Conservation (phyloP, 1,140 invertebrate genomes). For the Bombus impatiens region DNA sequence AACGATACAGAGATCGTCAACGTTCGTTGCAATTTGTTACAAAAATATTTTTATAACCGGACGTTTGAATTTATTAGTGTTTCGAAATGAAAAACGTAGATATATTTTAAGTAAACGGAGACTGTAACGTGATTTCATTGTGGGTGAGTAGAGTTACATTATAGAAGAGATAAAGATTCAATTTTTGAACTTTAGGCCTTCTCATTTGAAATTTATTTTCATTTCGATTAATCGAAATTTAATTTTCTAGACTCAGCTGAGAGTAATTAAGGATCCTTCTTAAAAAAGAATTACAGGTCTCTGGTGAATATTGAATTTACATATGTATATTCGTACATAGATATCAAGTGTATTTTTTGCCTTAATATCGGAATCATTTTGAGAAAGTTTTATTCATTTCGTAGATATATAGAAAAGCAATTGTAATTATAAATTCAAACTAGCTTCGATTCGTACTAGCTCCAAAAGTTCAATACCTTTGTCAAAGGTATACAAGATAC, state of each 20-base stretch:
- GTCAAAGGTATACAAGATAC: too few relatives aligned
- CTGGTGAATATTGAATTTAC: neutral
- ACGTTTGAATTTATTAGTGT: too few relatives aligned
- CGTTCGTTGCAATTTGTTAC: neutral
- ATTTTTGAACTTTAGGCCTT: neutral
- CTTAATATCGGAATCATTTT: too few relatives aligned
- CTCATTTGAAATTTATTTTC: neutral
- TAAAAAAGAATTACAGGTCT: neutral
- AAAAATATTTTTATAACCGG: neutral
- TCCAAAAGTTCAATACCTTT: neutral
- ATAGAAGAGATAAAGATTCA: neutral
- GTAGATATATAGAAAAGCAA: too few relatives aligned
- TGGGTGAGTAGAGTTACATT: neutral
- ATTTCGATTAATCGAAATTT: neutral
- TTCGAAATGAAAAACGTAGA: too few relatives aligned
- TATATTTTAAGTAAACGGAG: neutral
- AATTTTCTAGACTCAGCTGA: neutral
- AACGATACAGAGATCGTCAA: neutral
- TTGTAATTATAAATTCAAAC: too few relatives aligned
- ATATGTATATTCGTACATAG: neutral
- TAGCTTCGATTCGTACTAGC: neutral
- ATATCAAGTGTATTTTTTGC: too few relatives aligned
- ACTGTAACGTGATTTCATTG: neutral
- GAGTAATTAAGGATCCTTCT: neutral
- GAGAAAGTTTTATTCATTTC: too few relatives aligned